These are phyloP conservation scores for Panagrolaimus sp. DNA, from an alignment of 1,140 invertebrate genomes.

Conservation along the genomic window DNA sequence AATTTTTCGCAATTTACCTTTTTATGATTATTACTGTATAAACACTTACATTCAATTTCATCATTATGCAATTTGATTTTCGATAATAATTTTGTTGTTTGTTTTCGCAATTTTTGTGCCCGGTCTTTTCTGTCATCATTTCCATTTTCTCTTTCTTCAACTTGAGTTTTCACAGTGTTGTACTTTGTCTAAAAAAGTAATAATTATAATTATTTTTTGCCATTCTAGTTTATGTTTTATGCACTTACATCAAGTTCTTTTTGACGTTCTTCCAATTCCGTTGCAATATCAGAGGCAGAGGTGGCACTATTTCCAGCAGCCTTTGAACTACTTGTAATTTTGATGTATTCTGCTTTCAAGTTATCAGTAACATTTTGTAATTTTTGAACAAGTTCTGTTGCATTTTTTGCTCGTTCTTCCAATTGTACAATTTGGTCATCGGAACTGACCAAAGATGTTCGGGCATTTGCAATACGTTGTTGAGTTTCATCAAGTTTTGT, in stretches of 20 bases:
- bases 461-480: slow-evolving; percentile 35
- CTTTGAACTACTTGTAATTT: slow-evolving; percentile 46
- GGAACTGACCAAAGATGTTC: slow-evolving; percentile 23
- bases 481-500: slow-evolving; percentile 20
- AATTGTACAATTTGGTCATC: slow-evolving; percentile 33
- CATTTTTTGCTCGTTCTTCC: slow-evolving; percentile 32
- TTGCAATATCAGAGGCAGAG: slow-evolving; percentile 36
- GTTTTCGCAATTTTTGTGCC: slow-evolving; percentile 36
- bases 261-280: slow-evolving; percentile 36
- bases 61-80: slow-evolving; percentile 41
- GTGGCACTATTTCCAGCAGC: slow-evolving; percentile 37
- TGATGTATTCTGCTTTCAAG: slow-evolving; percentile 47
- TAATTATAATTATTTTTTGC: slow-evolving; percentile 6
- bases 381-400: slow-evolving; percentile 26
- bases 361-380: slow-evolving; percentile 45
- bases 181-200: slow-evolving; percentile 43
- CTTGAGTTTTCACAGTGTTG: slow-evolving; percentile 32
- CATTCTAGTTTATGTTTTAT: neutral
- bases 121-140: slow-evolving; percentile 49
- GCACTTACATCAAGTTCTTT: slow-evolving; percentile 32
- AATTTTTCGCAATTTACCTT: slow-evolving; percentile 22
- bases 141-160: slow-evolving; percentile 45
- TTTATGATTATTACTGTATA: neutral
- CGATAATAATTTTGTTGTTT: slow-evolving; percentile 43
- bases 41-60: slow-evolving; percentile 35